Evolutionary conservation across 2,797 vertebrate species (phyloP).

Genomic region (Muscicapa striata): DNA sequence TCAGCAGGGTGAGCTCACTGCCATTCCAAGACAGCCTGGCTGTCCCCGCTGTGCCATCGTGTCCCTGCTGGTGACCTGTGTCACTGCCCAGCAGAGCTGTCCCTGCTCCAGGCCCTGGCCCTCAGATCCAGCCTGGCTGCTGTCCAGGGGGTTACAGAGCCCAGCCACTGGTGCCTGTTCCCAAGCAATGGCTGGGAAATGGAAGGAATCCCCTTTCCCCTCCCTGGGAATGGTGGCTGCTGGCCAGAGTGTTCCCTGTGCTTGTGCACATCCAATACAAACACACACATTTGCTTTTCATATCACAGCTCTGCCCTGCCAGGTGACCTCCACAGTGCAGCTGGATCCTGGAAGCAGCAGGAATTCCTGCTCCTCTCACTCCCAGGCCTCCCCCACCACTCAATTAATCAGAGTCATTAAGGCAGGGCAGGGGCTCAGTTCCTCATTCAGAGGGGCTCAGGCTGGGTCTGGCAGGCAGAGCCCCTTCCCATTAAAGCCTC

Average conservation of each 20-base stretch:
- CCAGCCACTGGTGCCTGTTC: not conserved
- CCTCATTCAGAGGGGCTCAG: not conserved
- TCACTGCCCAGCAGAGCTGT: not conserved
- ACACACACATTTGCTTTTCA: not conserved
- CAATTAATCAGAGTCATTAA: not conserved
- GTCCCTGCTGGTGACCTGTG: too few species aligned
- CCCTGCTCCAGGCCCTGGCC: not conserved
- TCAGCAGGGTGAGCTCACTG: not conserved
- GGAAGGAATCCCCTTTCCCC: not conserved
- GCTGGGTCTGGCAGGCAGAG: not conserved
- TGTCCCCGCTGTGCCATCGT: not conserved
- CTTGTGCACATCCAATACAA: not conserved
- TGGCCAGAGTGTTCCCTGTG: not conserved
- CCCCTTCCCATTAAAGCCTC: not conserved
- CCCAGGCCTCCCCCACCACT: not conserved
- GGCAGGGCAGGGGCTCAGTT: not conserved
- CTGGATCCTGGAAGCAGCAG: not conserved
- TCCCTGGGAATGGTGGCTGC: not conserved
- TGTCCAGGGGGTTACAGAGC: too few species aligned
- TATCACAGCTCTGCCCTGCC: not conserved
- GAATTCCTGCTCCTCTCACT: not conserved
- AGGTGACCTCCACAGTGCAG: not conserved
- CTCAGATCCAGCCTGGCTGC: not conserved
- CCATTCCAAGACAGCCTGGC: not conserved
- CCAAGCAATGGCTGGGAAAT: not conserved